Evolutionary conservation across 2,113 vertebrate genomes (phyloP), one percentile per base, ranked within the genome.

Genomic region (Bos taurus): DNA sequence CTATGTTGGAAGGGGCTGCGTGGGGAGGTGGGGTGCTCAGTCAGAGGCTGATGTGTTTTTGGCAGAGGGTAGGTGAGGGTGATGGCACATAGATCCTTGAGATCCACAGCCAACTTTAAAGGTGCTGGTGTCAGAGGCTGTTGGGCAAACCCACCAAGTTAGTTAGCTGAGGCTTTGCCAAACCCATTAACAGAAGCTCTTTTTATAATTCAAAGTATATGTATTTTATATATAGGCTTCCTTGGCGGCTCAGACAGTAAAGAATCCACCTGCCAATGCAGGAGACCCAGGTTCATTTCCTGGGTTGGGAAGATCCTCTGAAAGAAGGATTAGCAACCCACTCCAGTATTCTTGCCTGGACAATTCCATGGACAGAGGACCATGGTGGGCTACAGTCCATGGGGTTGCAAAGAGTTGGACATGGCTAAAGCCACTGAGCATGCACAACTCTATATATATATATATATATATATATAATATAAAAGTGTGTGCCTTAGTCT

Each of bases 381-480:
- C 1, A 2, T 36, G n/a, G 33, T 0, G 4, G 64, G 64, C 17
- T 67, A 67, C 7, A n/a, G 64, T 11, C 17, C 64, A 36, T 67
- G 17, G 4, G 33, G 17, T 36, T 67, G 64, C 64, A 67, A 67
- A 67, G 33, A 67, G 4, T 0, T 67, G 33, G 8, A 67, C 33
- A 67, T 5, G 33, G 33, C 33, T 67, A 4, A 67, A 21, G 64
- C 33, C 36, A 67, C 0, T 67, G 17, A 17, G 33, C 64, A 67
- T 67, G 64, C 33, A 21, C 8, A 67, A 21, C n/a, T 67, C 16
- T 33, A 16, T 14, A 25, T 26, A 57, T 25, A 64, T 64, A 33
- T 62, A 33, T 30, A 62, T 13, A 25, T 26, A 57, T 57, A 13
- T 57, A 59, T 60, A 60, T 60, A 60, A 15, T 64, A 6, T 33